These are phyloP conservation scores for Ecliptopera silaceata DNA, from an alignment of 2,888 invertebrate genomes.

Conservation along the genomic window DNA sequence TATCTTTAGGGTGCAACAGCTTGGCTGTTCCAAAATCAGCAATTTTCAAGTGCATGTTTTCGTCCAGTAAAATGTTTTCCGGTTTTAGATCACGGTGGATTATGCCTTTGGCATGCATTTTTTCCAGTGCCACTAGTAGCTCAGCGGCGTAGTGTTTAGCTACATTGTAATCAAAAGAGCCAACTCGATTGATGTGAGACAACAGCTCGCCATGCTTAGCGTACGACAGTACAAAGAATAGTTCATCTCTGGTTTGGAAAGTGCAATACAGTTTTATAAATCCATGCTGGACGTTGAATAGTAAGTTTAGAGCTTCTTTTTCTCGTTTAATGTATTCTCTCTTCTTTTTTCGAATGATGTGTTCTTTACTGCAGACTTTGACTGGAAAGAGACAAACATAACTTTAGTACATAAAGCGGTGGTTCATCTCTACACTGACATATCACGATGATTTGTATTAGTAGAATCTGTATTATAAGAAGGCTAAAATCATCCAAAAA, in stretches of 20 bases:
- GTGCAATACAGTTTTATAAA: constrained; percentile 97
- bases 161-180: constrained; percentile 94
- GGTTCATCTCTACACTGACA: not conserved
- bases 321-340: constrained; percentile 96
- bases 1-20: constrained; percentile 83
- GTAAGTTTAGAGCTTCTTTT: constrained; percentile 95
- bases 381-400: constrained; percentile 83
- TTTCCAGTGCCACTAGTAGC: constrained; percentile 94
- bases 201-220: constrained; percentile 97
- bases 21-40: constrained; percentile 99
- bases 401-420: not conserved
- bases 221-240: constrained; percentile 98
- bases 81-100: constrained; percentile 99
- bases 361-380: constrained; percentile 98
- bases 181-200: constrained; percentile 94
- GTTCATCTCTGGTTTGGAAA: constrained; percentile 94
- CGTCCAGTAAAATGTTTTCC: constrained; percentile 97
- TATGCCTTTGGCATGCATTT: constrained; percentile 93
- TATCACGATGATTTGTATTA: no score
- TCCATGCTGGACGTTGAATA: constrained; percentile 91
- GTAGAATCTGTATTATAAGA: no score
- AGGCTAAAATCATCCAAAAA: no score
- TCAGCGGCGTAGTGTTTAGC: constrained; percentile 98
- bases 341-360: constrained; percentile 96
- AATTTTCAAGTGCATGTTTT: constrained; percentile 97